Percentiles rank a stretch among this genome's conserved stretches.
phyloP scores from a whole-genome alignment of 2,888 invertebrate species.

The Eurois occulta region DNA sequence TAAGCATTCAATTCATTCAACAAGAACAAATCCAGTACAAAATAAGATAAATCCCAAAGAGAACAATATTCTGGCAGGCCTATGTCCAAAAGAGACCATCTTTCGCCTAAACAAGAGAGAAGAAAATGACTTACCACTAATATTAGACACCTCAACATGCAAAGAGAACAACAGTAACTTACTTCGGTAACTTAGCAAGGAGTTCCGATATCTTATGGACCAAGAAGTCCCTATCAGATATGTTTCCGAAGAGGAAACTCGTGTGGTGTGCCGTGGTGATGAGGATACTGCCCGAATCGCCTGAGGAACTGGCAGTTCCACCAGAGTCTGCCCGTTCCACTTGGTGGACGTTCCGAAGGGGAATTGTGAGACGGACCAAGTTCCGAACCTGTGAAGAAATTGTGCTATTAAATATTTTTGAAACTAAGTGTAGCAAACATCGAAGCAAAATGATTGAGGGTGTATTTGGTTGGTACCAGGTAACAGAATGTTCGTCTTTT shows the following conservation, averaged over 20 bases:
- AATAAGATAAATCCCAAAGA: background rate
- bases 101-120: background rate
- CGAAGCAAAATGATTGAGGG: background rate
- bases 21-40: background rate
- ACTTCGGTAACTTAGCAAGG: slow-evolving; percentile 92
- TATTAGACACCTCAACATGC: slow-evolving; percentile 49
- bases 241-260: slow-evolving; percentile 96
- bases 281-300: slow-evolving; percentile 92
- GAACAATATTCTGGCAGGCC: background rate
- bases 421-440: background rate
- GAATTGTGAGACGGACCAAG: slow-evolving; percentile 96
- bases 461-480: too few relatives aligned
- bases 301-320: slow-evolving; percentile 90
- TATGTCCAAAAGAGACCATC: background rate
- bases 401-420: background rate
- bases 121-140: slow-evolving; percentile 22
- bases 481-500: too few relatives aligned
- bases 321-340: slow-evolving; percentile 95
- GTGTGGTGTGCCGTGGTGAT: slow-evolving; percentile 95
- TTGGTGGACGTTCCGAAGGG: slow-evolving; percentile 94
- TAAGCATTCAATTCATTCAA: background rate
- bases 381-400: slow-evolving; percentile 91
- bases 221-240: slow-evolving; percentile 96
- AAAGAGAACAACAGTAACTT: slow-evolving; percentile 65
- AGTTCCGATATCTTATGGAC: slow-evolving; percentile 97